phyloP scores from a whole-genome alignment of 2,888 invertebrate genomes.

The Gastrophysa polygoni region DNA sequence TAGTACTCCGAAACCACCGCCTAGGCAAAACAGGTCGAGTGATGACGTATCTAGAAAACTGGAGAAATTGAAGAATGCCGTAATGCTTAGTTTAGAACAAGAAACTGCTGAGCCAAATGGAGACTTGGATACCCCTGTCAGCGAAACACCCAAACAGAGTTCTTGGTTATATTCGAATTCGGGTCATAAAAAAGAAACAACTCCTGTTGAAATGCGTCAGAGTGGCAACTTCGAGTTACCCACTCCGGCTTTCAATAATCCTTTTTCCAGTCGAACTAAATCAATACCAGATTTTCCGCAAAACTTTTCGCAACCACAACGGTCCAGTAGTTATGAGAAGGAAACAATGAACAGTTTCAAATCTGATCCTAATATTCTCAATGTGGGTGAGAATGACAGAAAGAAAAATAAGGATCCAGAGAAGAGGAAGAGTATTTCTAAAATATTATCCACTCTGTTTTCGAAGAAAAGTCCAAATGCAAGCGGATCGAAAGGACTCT shows the following conservation, averaged over 20 bases:
- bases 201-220: constrained; percentile 50
- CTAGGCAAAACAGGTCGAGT: constrained; percentile 55
- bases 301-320: constrained; percentile 21
- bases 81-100: constrained; percentile 55
- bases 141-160: constrained; percentile 31
- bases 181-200: constrained; percentile 46
- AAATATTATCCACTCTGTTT: constrained; percentile 83
- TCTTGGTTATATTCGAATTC: constrained; percentile 53
- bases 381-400: constrained; percentile 48
- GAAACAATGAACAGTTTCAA: constrained; percentile 48
- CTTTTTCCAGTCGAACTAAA: constrained; percentile 46
- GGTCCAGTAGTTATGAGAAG: constrained; percentile 14
- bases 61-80: constrained; percentile 68
- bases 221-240: constrained; percentile 46
- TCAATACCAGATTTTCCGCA: constrained; percentile 49
- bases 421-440: constrained; percentile 81
- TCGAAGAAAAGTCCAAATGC: constrained; percentile 66
- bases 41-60: constrained; percentile 60
- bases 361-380: constrained; percentile 56
- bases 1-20: constrained; percentile 62
- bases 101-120: constrained; percentile 30
- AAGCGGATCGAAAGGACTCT: constrained; percentile 56
- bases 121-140: neutral
- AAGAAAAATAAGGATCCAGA: constrained; percentile 70
- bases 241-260: constrained; percentile 12